These are phyloP conservation scores for Myoxocephalus aenaeus DNA, from an alignment of 2,797 vertebrate species.

Conservation along the genomic window DNA sequence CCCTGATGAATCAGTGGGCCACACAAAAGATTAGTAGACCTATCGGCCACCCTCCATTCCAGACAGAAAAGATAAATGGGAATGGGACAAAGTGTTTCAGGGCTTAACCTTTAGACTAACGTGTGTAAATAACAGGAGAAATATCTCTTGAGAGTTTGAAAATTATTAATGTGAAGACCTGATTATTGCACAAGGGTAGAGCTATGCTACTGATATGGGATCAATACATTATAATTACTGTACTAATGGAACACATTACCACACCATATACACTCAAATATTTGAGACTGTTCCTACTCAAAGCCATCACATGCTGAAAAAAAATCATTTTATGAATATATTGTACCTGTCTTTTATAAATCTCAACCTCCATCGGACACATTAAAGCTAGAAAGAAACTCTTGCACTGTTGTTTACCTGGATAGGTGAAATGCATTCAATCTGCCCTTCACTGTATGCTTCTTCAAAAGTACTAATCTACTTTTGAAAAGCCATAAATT, in stretches of 20 bases:
- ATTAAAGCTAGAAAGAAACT: neutral
- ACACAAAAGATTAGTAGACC: slow-evolving; percentile 22
- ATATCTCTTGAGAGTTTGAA: slow-evolving; percentile 27
- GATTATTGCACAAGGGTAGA: slow-evolving; percentile 46
- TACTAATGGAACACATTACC: slow-evolving; percentile 42
- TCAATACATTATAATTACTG: slow-evolving; percentile 45
- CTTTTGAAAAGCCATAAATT: too few species aligned
- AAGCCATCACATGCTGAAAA: neutral
- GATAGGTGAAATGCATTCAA: slow-evolving; percentile 4
- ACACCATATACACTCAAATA: neutral
- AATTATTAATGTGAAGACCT: slow-evolving; percentile 50
- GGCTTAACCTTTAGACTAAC: slow-evolving; percentile 43
- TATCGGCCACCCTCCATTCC: neutral
- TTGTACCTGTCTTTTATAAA: neutral
- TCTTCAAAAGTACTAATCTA: neutral
- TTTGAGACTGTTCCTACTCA: neutral
- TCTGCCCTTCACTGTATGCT: neutral
- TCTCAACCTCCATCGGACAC: neutral
- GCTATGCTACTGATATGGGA: slow-evolving; percentile 11
- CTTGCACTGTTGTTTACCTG: neutral
- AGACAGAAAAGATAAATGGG: slow-evolving; percentile 43
- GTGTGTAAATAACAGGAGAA: slow-evolving; percentile 47
- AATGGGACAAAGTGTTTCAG: slow-evolving; percentile 27
- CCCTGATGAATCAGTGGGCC: neutral
- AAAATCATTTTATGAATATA: neutral